Evolutionary conservation across 2,888 invertebrate genomes (phyloP).

Genomic region (Hetaerina titia): DNA sequence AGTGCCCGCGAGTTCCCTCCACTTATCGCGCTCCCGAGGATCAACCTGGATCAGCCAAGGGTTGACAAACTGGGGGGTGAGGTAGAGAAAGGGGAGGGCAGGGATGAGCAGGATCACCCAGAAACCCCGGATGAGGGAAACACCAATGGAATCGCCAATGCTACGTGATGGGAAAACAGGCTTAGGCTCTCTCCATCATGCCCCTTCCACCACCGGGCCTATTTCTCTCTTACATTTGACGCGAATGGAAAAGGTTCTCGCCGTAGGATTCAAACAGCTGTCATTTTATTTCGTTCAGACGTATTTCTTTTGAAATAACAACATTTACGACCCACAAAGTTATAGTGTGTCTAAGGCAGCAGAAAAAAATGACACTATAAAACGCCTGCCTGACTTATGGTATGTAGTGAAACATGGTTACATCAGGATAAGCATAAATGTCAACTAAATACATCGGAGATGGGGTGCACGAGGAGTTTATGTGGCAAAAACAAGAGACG

Average conservation of each 20-base stretch:
- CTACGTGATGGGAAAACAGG: conserved; percentile 18
- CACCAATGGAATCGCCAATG: neutral
- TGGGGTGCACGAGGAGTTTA: too few relatives aligned
- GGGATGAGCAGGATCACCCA: neutral
- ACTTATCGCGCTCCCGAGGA: conserved; percentile 5
- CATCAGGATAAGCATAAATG: too few relatives aligned
- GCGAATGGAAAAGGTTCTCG: neutral
- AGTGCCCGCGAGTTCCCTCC: neutral
- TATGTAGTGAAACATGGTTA: too few relatives aligned
- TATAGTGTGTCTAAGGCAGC: too few relatives aligned
- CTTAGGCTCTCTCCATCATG: neutral
- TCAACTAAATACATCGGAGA: too few relatives aligned
- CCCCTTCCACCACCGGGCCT: neutral
- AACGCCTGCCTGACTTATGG: too few relatives aligned
- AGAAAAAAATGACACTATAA: too few relatives aligned
- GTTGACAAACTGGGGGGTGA: neutral
- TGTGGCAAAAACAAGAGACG: too few relatives aligned
- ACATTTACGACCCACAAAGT: too few relatives aligned
- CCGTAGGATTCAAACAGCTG: neutral
- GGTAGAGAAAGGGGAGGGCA: neutral
- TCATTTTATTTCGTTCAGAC: neutral
- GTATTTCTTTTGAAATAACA: neutral
- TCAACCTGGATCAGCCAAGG: neutral
- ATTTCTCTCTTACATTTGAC: neutral
- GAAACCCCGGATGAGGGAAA: neutral